Evolutionary conservation across 2,113 vertebrate species (phyloP), one percentile per base, ranked within the genome.

Genomic region (Rhegmatorhina hoffmannsi): DNA sequence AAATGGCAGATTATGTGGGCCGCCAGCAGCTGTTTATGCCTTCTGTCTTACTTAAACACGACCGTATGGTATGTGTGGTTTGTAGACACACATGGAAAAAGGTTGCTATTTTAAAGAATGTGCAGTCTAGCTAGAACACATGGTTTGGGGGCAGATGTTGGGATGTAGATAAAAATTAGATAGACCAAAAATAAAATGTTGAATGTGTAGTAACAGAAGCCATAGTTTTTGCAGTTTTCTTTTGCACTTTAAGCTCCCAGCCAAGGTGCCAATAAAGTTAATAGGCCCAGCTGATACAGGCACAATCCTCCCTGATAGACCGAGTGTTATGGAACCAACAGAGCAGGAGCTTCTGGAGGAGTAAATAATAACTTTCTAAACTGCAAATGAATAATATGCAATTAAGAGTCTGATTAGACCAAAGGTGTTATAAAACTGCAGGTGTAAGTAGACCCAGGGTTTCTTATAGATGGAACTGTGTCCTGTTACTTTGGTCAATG

Each of bases 61-160:
- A 20, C 78, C 78, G 4, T 89, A 56, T 94, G 93, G 69, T 74
- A 2, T 84, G 77, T 55, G 26, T 55, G 26, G 28, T 78, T 75
- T 81, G 50, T 53, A 26, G 26, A 59, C 20, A 38, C 70, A 52
- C 33, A 34, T 46, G 55, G 52, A 46, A 58, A n/a, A 73, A 69
- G 13, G 43, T 66, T 95, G 74, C 84, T 94, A 36, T 91, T 89
- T 89, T 84, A 87, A 84, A 82, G 31, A 78, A 36, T 76, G 62
- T 85, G 40, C 75, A 73, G 70, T 92, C 94, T 95, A 73, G 84
- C 82, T 79, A 62, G 75, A 91, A 83, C 90, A 95, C 82, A 91
- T 16, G 47, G 77, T 85, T 92, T 95, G 90, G 85, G 84, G 70
- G 78, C 87, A 92, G 89, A 92, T 92, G 77, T 95, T 94, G 81